Percentiles rank a stretch among this genome's conserved stretches.
Conservation (phyloP, 2,888 invertebrate species). For the Chrysotoxum bicinctum region DNA sequence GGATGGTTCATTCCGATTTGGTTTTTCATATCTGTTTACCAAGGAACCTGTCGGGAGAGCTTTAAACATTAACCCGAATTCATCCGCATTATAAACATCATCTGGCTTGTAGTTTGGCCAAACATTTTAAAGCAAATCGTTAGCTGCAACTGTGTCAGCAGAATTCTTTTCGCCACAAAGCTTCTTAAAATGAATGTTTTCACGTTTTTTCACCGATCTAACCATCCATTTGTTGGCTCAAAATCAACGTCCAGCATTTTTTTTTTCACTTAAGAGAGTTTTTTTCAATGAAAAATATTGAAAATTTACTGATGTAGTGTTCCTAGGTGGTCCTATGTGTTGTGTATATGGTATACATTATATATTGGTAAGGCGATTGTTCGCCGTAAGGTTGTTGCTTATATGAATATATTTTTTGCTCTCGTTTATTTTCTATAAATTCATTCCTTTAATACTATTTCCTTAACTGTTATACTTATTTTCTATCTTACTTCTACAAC, state of each 20-base stretch:
- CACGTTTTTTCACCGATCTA: conserved; percentile 58
- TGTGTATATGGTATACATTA: conserved; percentile 48
- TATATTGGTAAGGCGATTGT: conserved; percentile 47
- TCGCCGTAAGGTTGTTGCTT: conserved; percentile 34
- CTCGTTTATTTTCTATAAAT: no score
- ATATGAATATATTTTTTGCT: conserved; percentile 19
- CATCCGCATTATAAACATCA: conserved; percentile 67
- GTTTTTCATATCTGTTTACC: conserved; percentile 13
- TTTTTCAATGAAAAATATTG: no score
- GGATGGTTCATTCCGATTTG: conserved; percentile 49
- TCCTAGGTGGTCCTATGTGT: no score
- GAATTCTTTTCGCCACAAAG: conserved; percentile 54
- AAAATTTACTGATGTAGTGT: no score
- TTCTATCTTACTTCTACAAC: no score
- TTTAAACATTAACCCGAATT: conserved; percentile 55
- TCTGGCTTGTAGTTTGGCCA: conserved; percentile 37
- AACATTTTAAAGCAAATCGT: conserved; percentile 32
- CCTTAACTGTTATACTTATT: no score
- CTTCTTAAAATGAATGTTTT: conserved; percentile 57
- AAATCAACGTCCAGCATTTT: conserved; percentile 50
- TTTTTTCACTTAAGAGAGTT: no score
- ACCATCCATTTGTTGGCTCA: conserved; percentile 50
- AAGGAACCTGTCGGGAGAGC: conserved; percentile 40
- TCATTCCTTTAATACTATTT: no score
- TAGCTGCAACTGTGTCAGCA: conserved; percentile 44